phyloP scores from a whole-genome alignment of 2,113 vertebrate species.

The Girardinichthys multiradiatus region DNA sequence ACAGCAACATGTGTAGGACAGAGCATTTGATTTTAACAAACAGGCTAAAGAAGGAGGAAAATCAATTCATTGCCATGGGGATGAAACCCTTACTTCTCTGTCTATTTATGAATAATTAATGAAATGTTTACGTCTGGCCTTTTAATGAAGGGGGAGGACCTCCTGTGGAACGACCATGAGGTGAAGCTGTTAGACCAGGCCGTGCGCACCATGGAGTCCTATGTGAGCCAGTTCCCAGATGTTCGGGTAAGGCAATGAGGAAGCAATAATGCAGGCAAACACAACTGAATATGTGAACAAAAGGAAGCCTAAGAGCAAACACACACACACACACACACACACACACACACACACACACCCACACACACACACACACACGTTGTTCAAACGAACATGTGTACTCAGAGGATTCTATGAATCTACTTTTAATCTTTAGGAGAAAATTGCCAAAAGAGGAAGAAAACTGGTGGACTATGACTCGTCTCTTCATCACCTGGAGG shows the following conservation, averaged over 20 bases:
- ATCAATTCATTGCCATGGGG: constrained; percentile 1
- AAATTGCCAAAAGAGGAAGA: constrained; percentile 88
- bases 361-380: too few relatives aligned
- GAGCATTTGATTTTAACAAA: constrained; percentile 5
- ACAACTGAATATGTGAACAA: constrained; percentile 12
- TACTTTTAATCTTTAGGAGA: constrained; percentile 80
- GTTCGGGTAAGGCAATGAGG: constrained; percentile 80
- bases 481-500: constrained; percentile 88
- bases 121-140: constrained; percentile 8
- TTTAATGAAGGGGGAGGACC: constrained; percentile 87
- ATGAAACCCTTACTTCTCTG: background rate
- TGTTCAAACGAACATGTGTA: background rate
- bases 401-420: background rate
- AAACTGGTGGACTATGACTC: constrained; percentile 96
- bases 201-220: constrained; percentile 89
- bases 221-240: constrained; percentile 90
- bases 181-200: constrained; percentile 89
- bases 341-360: too few relatives aligned
- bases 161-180: constrained; percentile 95
- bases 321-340: constrained; percentile 1
- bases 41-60: background rate
- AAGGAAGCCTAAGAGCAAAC: constrained; percentile 26
- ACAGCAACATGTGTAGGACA: background rate
- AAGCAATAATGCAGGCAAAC: constrained; percentile 1
- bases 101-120: constrained; percentile 48